Conservation (phyloP, 2,113 vertebrate species). For the Esox niger region DNA sequence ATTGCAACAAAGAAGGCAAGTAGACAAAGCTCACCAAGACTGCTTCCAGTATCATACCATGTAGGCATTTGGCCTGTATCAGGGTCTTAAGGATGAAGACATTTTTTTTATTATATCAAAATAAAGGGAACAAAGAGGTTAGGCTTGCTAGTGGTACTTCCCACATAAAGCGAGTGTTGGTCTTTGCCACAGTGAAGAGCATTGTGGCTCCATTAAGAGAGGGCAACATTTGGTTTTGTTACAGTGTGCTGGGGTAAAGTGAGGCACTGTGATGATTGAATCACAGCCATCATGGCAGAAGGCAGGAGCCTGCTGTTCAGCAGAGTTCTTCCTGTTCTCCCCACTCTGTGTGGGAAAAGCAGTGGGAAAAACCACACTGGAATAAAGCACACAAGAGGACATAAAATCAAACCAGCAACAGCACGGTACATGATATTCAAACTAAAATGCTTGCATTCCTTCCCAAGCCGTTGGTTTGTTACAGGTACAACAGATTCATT, state of each 20-base stretch:
- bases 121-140: conserved; percentile 34
- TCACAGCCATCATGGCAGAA: conserved; percentile 65
- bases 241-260: conserved; percentile 42
- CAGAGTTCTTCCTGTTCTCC: conserved; percentile 65
- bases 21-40: not conserved
- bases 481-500: not conserved
- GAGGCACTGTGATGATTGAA: conserved; percentile 61
- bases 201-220: conserved; percentile 52
- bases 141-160: conserved; percentile 42
- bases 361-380: conserved; percentile 51
- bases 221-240: conserved; percentile 33
- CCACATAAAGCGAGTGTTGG: conserved; percentile 52
- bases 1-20: not conserved
- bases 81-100: conserved; percentile 27
- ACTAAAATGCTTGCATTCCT: conserved; percentile 21
- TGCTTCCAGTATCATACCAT: conserved; percentile 4
- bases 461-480: conserved; percentile 25
- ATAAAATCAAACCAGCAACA: conserved; percentile 26
- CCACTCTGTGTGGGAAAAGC: conserved; percentile 62
- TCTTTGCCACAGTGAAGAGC: conserved; percentile 40
- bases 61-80: not conserved
- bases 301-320: conserved; percentile 59
- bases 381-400: conserved; percentile 51
- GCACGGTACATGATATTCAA: conserved; percentile 45
- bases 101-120: conserved; percentile 53